Evolutionary conservation across 1,140 invertebrate genomes (phyloP).

Genomic region (Adoxophyes honmai): DNA sequence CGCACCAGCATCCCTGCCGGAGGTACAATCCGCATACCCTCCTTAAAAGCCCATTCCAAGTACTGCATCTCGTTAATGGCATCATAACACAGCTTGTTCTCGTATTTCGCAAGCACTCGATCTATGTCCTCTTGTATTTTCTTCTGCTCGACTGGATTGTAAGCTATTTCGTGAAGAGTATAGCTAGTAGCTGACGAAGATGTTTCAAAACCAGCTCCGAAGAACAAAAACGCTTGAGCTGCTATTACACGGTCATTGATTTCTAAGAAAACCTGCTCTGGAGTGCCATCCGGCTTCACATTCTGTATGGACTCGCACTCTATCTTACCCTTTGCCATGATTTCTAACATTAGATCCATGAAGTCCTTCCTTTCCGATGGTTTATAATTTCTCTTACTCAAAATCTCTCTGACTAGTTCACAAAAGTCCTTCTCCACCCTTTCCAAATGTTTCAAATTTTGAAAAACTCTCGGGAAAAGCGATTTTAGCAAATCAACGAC

Average conservation of each 20-base stretch:
- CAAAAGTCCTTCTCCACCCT: background rate
- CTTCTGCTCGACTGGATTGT: constrained; percentile 72
- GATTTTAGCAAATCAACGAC: constrained; percentile 9
- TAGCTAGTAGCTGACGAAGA: constrained; percentile 75
- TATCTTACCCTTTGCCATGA: constrained; percentile 46
- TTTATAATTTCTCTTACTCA: constrained; percentile 11
- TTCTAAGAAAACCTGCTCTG: constrained; percentile 21
- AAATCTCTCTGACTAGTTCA: background rate
- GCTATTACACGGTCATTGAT: constrained; percentile 29
- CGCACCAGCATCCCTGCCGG: background rate
- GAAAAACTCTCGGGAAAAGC: constrained; percentile 1
- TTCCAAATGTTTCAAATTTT: constrained; percentile 6
- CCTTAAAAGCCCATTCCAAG: constrained; percentile 26
- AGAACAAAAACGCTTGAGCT: constrained; percentile 59
- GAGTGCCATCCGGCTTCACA: constrained; percentile 6
- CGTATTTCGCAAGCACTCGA: constrained; percentile 61
- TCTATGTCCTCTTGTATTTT: constrained; percentile 59
- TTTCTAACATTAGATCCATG: constrained; percentile 68
- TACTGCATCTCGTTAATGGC: constrained; percentile 59
- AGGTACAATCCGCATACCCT: constrained; percentile 79
- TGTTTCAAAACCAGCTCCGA: constrained; percentile 71
- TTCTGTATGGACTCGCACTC: constrained; percentile 18
- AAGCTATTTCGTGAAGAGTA: constrained; percentile 69
- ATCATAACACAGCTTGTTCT: constrained; percentile 50
- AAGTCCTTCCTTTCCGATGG: constrained; percentile 59